These are phyloP conservation scores for Machaerirhynchus nigripectus DNA, from an alignment of 2,113 vertebrate genomes.

Conservation along the genomic window DNA sequence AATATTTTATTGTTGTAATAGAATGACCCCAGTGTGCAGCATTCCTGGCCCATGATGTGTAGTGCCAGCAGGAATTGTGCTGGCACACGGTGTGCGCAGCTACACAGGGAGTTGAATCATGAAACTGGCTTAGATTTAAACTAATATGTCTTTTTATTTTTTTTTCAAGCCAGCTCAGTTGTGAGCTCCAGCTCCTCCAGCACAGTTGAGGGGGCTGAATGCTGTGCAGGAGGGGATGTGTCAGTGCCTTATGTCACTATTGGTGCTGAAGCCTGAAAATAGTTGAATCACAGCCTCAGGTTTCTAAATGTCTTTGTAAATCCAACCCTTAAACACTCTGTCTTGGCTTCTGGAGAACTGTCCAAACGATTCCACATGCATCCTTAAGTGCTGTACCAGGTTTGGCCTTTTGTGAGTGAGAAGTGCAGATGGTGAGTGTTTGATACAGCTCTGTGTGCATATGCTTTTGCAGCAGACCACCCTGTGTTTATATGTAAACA, in stretches of 20 bases:
- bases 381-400: slow-evolving; percentile 11
- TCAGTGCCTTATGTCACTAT: slow-evolving; percentile 50
- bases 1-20: background rate
- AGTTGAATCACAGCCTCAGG: slow-evolving; percentile 44
- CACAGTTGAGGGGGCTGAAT: slow-evolving; percentile 26
- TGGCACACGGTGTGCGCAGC: background rate
- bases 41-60: background rate
- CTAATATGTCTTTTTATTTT: background rate
- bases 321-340: slow-evolving; percentile 38
- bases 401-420: slow-evolving; percentile 55
- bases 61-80: background rate
- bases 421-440: slow-evolving; percentile 63
- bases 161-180: background rate
- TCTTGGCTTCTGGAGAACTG: slow-evolving; percentile 27
- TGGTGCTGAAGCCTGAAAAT: slow-evolving; percentile 23
- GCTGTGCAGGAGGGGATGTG: slow-evolving; percentile 28
- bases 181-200: slow-evolving; percentile 14
- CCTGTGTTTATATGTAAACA: slow-evolving; percentile 65
- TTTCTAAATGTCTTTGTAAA: slow-evolving; percentile 34
- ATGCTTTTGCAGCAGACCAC: slow-evolving; percentile 59
- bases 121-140: background rate
- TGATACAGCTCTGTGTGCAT: slow-evolving; percentile 44
- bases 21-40: background rate
- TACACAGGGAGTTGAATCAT: background rate
- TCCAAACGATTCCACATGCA: background rate